These are phyloP conservation scores for Dicerorhinus sumatrensis DNA, from an alignment of 2,113 vertebrate species.

Conservation along the genomic window DNA sequence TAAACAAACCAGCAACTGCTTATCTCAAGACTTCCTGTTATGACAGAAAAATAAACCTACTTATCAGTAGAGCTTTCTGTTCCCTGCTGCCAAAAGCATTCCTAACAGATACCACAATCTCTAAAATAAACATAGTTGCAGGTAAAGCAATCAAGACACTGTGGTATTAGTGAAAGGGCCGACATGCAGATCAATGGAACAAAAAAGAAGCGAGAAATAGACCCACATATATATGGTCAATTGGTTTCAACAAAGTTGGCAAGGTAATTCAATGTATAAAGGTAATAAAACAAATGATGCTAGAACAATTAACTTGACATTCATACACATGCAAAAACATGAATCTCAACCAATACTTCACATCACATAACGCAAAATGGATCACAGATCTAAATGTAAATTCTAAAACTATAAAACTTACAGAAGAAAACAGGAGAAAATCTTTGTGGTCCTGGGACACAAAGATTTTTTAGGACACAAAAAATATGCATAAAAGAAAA, in stretches of 20 bases:
- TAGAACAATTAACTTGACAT: background rate
- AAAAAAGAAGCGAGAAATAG: background rate
- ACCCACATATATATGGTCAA: background rate
- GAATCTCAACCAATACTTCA: background rate
- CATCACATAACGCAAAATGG: background rate
- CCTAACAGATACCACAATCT: background rate
- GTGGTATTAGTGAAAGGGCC: background rate
- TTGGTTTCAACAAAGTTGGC: background rate
- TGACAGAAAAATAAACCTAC: conserved; percentile 37
- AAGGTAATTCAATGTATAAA: background rate
- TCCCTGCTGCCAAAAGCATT: background rate
- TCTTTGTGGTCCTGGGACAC: background rate
- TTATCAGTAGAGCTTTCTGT: background rate
- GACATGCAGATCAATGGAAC: background rate
- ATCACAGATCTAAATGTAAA: background rate
- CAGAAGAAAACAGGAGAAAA: background rate
- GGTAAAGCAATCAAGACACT: background rate
- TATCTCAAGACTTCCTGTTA: background rate
- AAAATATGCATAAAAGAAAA: conserved; percentile 1
- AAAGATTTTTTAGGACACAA: background rate
- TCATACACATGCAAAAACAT: background rate
- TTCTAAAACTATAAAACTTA: background rate
- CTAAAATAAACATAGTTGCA: conserved; percentile 40
- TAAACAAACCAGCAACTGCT: conserved; percentile 2
- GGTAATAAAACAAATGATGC: background rate